These are phyloP conservation scores for Passer montanus DNA, from an alignment of 2,113 vertebrate genomes.

Conservation along the genomic window DNA sequence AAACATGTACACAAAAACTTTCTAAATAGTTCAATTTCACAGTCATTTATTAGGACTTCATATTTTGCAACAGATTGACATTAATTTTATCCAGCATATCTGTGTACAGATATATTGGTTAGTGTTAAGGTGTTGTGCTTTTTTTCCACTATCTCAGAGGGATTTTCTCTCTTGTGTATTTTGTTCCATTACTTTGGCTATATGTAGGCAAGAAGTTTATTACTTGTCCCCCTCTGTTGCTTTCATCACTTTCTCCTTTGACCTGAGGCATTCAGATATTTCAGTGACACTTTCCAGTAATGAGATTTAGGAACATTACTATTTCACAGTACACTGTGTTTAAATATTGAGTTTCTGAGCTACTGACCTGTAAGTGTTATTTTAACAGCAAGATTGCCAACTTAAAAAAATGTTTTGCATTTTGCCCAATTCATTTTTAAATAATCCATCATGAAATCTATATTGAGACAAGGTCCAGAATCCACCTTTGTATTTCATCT, in stretches of 20 bases:
- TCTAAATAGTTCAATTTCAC: background rate
- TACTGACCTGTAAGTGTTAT: background rate
- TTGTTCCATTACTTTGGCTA: background rate
- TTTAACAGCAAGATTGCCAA: background rate
- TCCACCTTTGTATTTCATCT: background rate
- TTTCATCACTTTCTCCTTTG: background rate
- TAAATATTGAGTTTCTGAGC: background rate
- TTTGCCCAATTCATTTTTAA: background rate
- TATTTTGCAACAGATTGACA: background rate
- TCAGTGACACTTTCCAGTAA: background rate
- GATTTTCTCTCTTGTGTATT: background rate
- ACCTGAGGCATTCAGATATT: background rate
- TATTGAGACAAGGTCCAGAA: background rate
- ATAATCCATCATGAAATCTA: background rate
- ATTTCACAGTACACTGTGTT: background rate
- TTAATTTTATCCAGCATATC: background rate
- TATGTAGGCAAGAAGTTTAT: background rate
- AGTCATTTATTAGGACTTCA: background rate
- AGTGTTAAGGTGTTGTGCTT: background rate
- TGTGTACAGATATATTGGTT: background rate
- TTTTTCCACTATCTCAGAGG: background rate
- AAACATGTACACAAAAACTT: background rate
- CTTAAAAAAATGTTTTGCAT: background rate
- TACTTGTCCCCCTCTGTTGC: background rate
- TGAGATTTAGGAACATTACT: background rate